Base-by-base conservation (phyloP, 2,888 invertebrate species). In the Perizoma flavofasciatum region DNA sequence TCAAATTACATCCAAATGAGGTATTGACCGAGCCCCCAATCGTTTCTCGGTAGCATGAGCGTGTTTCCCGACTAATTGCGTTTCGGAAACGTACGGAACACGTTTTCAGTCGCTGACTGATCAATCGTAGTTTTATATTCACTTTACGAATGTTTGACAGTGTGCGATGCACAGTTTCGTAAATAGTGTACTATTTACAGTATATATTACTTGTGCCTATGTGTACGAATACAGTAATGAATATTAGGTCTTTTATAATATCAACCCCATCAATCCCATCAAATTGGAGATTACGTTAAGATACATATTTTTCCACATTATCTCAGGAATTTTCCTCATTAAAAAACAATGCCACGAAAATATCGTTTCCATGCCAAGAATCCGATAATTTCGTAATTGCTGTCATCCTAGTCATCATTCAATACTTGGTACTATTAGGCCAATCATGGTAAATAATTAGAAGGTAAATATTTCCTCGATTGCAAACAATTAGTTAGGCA, bases 1-100 rank as follows among this genome's bases (percentile, higher is more conserved):
- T 52, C 58, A 48, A 52, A 58, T 58, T 48, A 58, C 58, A 43
- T 6, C 48, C 22, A 58, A 58, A 58, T 58, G 52, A 49, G 51
- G 40, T 40, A 41, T 39, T 41, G 47, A 52, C 22, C 39, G 47
- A 9, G 51, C 8, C 49, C 41, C 56, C 57, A 54, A 53, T 11
- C 39, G 33, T 44, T 53, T 40, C 40, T 53, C 47, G 11, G 48
- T 37, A 8, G 41, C 41, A 9, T 32, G 44, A 49, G 40, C 61
- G 58, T 63, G 68, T 72, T 47, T 64, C 68, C 63, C 68, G 65
- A 66, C 67, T 79, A 78, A 78, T 81, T 78, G 75, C 74, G 76
- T 79, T 75, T 72, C 64, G 65, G 65, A 60, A 64, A 65, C 56
- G 47, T 50, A 46, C 51, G 43, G 35, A 54, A 35, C 37, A 50